phyloP scores from a whole-genome alignment of 2,113 vertebrate species.

The Syrrhaptes paradoxus region DNA sequence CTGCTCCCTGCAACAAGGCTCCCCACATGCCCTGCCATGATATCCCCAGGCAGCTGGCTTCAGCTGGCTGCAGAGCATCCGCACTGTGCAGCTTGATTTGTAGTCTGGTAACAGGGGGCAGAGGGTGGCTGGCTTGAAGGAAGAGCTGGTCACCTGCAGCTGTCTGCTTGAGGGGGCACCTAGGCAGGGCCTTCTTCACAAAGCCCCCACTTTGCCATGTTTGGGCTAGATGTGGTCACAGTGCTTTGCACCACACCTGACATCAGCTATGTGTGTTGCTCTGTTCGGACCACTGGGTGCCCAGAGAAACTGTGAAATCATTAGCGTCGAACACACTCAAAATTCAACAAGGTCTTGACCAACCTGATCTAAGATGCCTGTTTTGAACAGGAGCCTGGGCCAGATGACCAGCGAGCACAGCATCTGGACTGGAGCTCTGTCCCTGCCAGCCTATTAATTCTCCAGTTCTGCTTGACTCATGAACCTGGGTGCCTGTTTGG shows the following conservation, averaged over 20 bases:
- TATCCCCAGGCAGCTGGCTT: not conserved
- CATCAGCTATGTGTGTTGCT: accelerated
- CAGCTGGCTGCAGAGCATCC: not conserved
- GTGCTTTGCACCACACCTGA: not conserved
- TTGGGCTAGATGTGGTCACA: not conserved
- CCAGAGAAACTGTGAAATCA: not conserved
- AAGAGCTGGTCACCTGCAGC: not conserved
- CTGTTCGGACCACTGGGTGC: not conserved
- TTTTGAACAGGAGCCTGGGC: not conserved
- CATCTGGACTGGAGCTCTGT: accelerated
- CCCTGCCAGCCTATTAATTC: not conserved
- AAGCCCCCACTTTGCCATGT: accelerated
- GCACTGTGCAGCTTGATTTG: not conserved
- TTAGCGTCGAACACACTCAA: not conserved
- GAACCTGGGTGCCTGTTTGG: not conserved
- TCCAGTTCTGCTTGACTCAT: not conserved
- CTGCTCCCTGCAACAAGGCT: not conserved
- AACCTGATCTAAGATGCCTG: not conserved
- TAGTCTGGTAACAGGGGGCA: not conserved
- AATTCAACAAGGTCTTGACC: not conserved
- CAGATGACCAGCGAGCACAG: accelerated
- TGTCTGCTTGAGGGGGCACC: not conserved
- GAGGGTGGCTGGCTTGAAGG: not conserved
- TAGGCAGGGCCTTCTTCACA: not conserved
- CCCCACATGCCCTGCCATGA: not conserved